A percentile compares a stretch with the other conserved stretches of the same genome.
phyloP scores from a whole-genome alignment of 2,113 vertebrate species.

The Leucopsar rothschildi region DNA sequence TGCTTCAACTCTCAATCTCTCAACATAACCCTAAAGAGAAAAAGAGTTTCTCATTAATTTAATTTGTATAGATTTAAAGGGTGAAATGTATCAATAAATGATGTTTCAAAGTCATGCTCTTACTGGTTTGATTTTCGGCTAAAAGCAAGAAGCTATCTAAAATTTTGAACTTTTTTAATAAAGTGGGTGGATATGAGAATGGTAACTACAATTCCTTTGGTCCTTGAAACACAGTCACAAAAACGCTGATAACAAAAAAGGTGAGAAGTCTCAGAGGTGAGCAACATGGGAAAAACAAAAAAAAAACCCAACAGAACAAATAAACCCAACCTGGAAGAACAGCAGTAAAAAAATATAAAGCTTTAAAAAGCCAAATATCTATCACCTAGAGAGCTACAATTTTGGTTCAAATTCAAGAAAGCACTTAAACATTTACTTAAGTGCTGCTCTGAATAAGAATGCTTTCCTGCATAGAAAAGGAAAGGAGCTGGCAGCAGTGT shows the following conservation, averaged over 20 bases:
- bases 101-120: background rate
- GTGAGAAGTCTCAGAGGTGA: background rate
- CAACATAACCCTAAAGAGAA: background rate
- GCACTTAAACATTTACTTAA: background rate
- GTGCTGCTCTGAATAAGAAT: background rate
- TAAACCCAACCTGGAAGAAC: background rate
- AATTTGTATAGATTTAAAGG: background rate
- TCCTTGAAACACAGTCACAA: background rate
- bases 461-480: background rate
- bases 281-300: background rate
- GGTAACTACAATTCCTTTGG: background rate
- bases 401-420: conserved; percentile 8
- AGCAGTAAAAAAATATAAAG: background rate
- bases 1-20: background rate
- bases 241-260: background rate
- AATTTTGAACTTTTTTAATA: background rate
- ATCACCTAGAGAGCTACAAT: background rate
- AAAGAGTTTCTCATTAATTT: background rate
- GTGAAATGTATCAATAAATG: background rate
- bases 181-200: background rate
- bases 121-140: background rate
- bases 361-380: background rate
- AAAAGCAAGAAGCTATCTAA: background rate
- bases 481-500: background rate
- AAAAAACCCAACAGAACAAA: too few relatives aligned